A percentile compares a stretch with the other conserved stretches of the same genome.
Evolutionary conservation across 2,797 vertebrate species (phyloP).

Genomic region (Periparus ater): DNA sequence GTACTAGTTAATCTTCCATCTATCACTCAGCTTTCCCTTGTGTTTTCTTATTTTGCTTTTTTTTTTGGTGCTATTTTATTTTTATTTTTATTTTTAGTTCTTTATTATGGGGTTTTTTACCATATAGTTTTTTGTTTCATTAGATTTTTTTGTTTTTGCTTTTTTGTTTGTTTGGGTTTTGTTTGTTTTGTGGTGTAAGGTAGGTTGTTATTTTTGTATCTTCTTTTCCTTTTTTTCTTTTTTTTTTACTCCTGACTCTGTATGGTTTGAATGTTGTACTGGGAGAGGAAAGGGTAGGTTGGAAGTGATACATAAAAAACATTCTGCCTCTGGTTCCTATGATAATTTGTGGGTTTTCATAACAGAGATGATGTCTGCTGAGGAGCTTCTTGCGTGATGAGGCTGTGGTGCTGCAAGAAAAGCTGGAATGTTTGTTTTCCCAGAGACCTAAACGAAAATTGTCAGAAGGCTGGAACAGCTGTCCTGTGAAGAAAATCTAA

Average conservation of each 20-base stretch:
- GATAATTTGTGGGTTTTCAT: not conserved
- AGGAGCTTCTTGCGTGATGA: not conserved
- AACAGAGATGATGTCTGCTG: not conserved
- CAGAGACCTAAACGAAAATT: not conserved
- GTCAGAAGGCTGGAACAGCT: not conserved
- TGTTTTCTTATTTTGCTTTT: not conserved
- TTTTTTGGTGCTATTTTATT: not conserved
- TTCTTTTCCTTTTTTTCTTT: no score
- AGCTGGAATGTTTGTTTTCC: not conserved
- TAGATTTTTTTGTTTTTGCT: accelerated
- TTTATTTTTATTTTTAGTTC: not conserved
- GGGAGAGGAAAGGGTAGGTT: not conserved
- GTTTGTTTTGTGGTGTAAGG: not conserved
- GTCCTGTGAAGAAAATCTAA: not conserved
- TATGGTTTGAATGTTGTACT: not conserved
- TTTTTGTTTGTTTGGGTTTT: not conserved
- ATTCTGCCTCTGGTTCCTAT: not conserved
- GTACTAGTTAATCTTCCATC: not conserved
- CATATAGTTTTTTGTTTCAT: not conserved
- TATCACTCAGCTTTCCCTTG: not conserved
- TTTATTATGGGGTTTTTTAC: not conserved
- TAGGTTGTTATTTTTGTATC: accelerated
- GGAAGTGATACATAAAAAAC: not conserved
- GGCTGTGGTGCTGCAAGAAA: not conserved
- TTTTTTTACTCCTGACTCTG: not conserved